These are phyloP conservation scores for Drosophila fulvimacula DNA, from an alignment of 2,888 invertebrate species.

Conservation along the genomic window DNA sequence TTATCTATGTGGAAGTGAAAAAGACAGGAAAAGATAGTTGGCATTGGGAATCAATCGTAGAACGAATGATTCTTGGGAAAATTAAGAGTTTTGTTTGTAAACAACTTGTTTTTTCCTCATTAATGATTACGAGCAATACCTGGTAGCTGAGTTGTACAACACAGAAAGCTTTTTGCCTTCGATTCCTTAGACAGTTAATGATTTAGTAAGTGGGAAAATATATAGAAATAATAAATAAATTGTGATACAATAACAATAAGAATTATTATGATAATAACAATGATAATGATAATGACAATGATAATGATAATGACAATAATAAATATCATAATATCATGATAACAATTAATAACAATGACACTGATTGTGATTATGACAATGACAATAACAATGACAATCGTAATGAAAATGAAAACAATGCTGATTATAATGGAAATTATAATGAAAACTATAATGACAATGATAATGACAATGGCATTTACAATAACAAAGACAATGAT, in stretches of 20 bases:
- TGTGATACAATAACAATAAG: background rate
- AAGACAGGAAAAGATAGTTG: background rate
- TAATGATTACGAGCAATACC: background rate
- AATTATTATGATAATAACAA: background rate
- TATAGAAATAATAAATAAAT: background rate
- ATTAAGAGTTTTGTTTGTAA: background rate
- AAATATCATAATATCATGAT: background rate
- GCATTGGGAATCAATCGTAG: background rate
- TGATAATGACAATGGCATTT: background rate
- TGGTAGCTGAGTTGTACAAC: background rate
- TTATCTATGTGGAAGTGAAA: background rate
- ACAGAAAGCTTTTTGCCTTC: background rate
- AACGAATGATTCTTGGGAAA: background rate
- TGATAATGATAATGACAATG: background rate
- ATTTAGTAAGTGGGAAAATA: background rate
- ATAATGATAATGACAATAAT: background rate
- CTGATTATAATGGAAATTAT: background rate
- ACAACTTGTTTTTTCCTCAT: constrained; percentile 6
- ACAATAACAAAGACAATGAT: background rate
- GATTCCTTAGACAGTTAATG: background rate
- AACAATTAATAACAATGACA: background rate
- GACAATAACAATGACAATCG: background rate
- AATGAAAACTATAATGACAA: background rate
- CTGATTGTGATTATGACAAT: background rate
- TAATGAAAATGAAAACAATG: background rate